A percentile compares a stretch with the other conserved stretches of the same genome.
Conservation (phyloP, 2,888 invertebrate genomes). For the Scelioninae gen. 1 region DNA sequence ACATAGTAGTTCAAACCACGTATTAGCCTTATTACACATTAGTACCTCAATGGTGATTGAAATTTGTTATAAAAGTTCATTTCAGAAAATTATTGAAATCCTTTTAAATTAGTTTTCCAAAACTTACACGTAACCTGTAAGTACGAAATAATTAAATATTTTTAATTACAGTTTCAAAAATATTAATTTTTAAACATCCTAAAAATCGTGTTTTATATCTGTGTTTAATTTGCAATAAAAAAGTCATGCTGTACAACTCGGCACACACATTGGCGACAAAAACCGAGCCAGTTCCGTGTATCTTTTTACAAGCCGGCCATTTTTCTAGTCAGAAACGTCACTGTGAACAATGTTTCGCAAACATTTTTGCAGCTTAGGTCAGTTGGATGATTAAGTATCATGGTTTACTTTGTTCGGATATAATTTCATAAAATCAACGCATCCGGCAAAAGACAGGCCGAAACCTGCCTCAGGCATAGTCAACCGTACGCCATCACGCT, state of each 20-base stretch:
- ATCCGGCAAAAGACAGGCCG: background rate
- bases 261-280: no score
- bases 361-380: constrained; percentile 13
- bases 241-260: no score
- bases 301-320: constrained; percentile 3
- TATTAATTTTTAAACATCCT: no score
- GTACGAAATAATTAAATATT: no score
- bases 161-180: no score
- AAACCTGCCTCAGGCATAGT: background rate
- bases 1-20: constrained; percentile 28
- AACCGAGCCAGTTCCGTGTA: background rate
- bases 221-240: no score
- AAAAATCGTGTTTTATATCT: no score
- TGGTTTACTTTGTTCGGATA: constrained; percentile 42
- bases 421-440: constrained; percentile 64
- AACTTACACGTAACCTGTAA: no score
- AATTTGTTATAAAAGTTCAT: constrained; percentile 24
- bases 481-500: background rate
- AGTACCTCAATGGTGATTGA: constrained; percentile 15
- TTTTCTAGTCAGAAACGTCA: constrained; percentile 2
- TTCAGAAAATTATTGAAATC: no score
- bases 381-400: constrained; percentile 23
- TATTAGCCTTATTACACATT: constrained; percentile 32
- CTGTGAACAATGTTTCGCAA: constrained; percentile 13
- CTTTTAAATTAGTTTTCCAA: no score